Evolutionary conservation across 2,113 vertebrate species (phyloP).

Genomic region (Emydocephalus ijimae): DNA sequence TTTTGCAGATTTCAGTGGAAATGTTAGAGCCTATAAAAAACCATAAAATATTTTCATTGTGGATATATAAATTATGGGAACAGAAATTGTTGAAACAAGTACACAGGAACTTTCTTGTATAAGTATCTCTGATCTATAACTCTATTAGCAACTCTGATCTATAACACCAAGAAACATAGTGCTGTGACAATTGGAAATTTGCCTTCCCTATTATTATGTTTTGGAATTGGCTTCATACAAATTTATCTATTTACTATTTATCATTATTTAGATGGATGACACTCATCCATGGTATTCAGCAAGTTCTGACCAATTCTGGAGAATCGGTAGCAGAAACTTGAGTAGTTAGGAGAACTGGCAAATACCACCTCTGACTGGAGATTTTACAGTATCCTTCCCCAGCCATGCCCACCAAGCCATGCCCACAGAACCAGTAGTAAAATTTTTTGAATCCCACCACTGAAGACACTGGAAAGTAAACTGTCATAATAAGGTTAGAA

Average conservation of each 20-base stretch:
- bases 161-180: neutral
- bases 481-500: neutral
- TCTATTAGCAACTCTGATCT: neutral
- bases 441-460: no score
- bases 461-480: neutral
- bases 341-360: no score
- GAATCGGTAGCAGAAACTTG: no score
- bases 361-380: no score
- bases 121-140: neutral
- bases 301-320: no score
- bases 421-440: no score
- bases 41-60: neutral
- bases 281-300: no score
- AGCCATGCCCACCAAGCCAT: no score
- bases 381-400: no score
- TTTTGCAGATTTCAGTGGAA: neutral
- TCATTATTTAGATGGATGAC: neutral
- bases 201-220: neutral
- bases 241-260: neutral
- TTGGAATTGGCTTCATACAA: neutral
- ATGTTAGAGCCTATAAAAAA: neutral
- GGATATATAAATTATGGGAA: neutral
- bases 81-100: neutral
- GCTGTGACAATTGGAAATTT: neutral
- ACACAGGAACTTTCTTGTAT: neutral